Evolutionary conservation across 2,113 vertebrate genomes (phyloP).

Genomic region (Peucedramus taeniatus): DNA sequence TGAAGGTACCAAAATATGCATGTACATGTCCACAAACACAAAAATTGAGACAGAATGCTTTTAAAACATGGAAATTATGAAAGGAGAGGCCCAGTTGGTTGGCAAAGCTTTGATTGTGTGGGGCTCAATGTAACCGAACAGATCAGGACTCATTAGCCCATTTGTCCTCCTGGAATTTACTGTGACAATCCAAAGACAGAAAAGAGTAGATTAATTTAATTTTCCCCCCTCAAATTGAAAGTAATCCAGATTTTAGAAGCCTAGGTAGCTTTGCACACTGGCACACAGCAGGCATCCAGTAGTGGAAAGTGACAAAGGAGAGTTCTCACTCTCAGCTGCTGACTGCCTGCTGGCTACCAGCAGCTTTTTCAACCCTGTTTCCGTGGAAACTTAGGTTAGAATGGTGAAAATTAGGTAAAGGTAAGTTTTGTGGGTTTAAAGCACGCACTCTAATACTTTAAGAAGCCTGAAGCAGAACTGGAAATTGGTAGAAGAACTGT

Average conservation of each 20-base stretch:
- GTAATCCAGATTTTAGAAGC: constrained; percentile 57
- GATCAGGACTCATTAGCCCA: constrained; percentile 28
- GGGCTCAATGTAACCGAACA: constrained; percentile 6
- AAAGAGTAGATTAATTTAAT: constrained; percentile 64
- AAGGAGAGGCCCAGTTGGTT: background rate
- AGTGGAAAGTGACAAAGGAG: constrained; percentile 71
- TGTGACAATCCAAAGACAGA: constrained; percentile 49
- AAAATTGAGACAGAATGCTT: background rate
- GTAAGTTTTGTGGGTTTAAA: constrained; percentile 68
- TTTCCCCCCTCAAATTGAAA: constrained; percentile 51
- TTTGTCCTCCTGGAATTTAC: constrained; percentile 63
- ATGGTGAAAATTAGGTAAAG: constrained; percentile 72
- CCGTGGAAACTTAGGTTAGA: constrained; percentile 72
- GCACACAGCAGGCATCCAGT: constrained; percentile 67
- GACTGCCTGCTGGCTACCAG: constrained; percentile 70
- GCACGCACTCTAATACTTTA: constrained; percentile 61
- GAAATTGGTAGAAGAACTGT: constrained; percentile 52
- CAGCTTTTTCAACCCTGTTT: constrained; percentile 67
- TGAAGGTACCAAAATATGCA: background rate
- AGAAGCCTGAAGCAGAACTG: constrained; percentile 54
- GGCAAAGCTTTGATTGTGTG: background rate
- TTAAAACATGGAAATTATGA: background rate
- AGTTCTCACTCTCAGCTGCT: constrained; percentile 70
- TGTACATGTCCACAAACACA: background rate
- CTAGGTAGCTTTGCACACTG: constrained; percentile 66